Conservation (phyloP, 1,140 invertebrate genomes). For the Drosophila navojoa region DNA sequence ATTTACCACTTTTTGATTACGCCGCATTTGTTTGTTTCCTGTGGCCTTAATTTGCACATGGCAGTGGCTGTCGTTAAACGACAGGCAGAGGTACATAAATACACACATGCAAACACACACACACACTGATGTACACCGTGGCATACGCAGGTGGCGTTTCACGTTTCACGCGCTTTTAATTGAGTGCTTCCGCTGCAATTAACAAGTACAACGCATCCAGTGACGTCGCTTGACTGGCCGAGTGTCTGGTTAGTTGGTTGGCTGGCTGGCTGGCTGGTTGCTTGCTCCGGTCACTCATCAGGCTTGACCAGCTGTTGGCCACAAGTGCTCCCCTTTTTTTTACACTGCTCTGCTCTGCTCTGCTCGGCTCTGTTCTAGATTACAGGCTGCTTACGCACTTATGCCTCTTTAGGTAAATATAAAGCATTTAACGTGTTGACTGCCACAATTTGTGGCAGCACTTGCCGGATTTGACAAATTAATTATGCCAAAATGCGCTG, state of each 20-base stretch:
- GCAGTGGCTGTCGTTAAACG: slow-evolving; percentile 48
- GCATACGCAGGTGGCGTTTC: slow-evolving; percentile 66
- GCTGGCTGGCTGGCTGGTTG: slow-evolving; percentile 28
- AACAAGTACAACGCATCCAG: slow-evolving; percentile 76
- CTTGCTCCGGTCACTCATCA: slow-evolving; percentile 22
- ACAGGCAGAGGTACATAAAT: slow-evolving; percentile 17
- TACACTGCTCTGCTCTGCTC: too few species aligned
- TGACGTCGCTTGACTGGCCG: slow-evolving; percentile 51
- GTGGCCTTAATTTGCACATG: slow-evolving; percentile 73
- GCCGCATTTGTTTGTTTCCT: slow-evolving; percentile 81
- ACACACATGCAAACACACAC: background rate
- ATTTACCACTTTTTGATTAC: slow-evolving; percentile 81
- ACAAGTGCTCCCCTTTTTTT: slow-evolving; percentile 32
- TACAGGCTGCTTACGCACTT: slow-evolving; percentile 76
- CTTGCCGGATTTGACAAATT: slow-evolving; percentile 19
- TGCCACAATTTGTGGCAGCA: slow-evolving; percentile 67
- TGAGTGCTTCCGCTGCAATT: slow-evolving; percentile 82
- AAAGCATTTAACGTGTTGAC: slow-evolving; percentile 76
- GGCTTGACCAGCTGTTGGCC: slow-evolving; percentile 25
- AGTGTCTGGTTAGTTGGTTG: slow-evolving; percentile 34
- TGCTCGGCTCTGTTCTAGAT: slow-evolving; percentile 41
- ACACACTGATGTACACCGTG: slow-evolving; percentile 4
- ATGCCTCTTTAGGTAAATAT: slow-evolving; percentile 74
- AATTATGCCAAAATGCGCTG: slow-evolving; percentile 24
- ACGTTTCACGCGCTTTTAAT: slow-evolving; percentile 82